Conservation (phyloP, 2,113 vertebrate species). For the Pao palembangensis region DNA sequence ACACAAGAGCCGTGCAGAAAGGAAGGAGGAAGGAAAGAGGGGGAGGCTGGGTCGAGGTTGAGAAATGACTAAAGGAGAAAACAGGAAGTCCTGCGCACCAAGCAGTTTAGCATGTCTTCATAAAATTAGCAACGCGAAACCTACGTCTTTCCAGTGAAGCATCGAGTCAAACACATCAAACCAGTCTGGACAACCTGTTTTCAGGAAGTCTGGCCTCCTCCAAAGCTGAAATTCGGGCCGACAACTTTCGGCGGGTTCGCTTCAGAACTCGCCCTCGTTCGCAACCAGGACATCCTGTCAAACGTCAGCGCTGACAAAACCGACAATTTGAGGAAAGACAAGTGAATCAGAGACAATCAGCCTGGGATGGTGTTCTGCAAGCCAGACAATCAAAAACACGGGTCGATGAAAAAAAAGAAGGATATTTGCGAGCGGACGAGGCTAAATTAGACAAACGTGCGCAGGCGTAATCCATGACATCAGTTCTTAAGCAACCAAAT, state of each 20-base stretch:
- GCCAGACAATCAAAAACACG: not conserved
- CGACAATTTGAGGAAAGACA: constrained; percentile 46
- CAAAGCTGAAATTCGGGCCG: too few relatives aligned
- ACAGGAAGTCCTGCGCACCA: constrained; percentile 14
- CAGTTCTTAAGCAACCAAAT: too few relatives aligned
- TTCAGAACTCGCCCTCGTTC: constrained; percentile 29
- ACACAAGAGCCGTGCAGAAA: constrained; percentile 43
- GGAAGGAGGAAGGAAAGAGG: constrained; percentile 36
- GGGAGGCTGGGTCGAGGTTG: constrained; percentile 25
- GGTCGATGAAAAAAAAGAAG: not conserved
- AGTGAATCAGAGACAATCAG: constrained; percentile 59
- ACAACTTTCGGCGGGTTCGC: constrained; percentile 10
- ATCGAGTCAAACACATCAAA: not conserved
- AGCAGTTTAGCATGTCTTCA: not conserved
- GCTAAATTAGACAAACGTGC: not conserved
- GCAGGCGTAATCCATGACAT: too few relatives aligned
- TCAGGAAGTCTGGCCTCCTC: not conserved
- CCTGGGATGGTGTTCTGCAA: constrained; percentile 33
- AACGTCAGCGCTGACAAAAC: constrained; percentile 28
- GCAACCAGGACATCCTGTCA: constrained; percentile 78
- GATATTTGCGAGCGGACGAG: constrained; percentile 8
- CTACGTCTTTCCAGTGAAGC: not conserved
- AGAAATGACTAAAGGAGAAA: constrained; percentile 27
- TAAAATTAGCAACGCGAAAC: too few relatives aligned
- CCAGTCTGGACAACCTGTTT: too few relatives aligned